Base-by-base conservation (phyloP, 2,888 invertebrate genomes). In the Archaeoteleia sp. region DNA sequence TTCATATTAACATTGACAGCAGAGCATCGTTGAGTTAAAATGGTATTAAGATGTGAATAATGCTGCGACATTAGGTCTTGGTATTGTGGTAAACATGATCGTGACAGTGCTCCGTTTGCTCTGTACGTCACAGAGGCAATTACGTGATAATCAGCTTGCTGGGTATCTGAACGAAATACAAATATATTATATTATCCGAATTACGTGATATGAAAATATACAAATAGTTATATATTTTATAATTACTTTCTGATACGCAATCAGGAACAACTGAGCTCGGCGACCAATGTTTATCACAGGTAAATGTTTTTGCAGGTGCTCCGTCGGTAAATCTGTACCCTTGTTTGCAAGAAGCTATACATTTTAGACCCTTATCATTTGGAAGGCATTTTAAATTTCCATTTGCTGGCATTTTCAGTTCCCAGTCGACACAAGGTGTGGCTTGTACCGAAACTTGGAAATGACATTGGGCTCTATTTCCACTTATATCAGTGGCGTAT, bases 391-490 rank as follows among this genome's bases (percentile, higher is more conserved):
- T 95, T 17, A 96, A 87, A 40, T 92, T 93, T 37, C 97, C 97
- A 83, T 96, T 93, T 0, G 93, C 92, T 0, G 97, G 96, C 2
- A 95, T 91, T 82, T 93, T 92, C 3, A 98, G 85, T 81, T 97
- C 96, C 95, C 97, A 97, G 77, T 96, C 95, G 0, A 96, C 96
- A 78, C 98, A 98, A 8, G 95, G 94, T 0, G 95, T 95, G 0
- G 96, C 95, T 88, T 95, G 95, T 0, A 96, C 95, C 0, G 95
- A 94, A 80, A 93, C 94, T 87, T 96, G 96, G 91, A 97, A 97
- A 82, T 96, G 91, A 82, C 97, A 97, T 23, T 91, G 90, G 0
- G 96, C 96, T 74, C 92, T 90, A 81, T 97, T 97, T 71, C 95
- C 95, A 78, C 90, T 93, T 80, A 92, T 92, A 81, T 97, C 96